Evolutionary conservation across 2,888 invertebrate genomes (phyloP).

Genomic region (Torymus auratus): DNA sequence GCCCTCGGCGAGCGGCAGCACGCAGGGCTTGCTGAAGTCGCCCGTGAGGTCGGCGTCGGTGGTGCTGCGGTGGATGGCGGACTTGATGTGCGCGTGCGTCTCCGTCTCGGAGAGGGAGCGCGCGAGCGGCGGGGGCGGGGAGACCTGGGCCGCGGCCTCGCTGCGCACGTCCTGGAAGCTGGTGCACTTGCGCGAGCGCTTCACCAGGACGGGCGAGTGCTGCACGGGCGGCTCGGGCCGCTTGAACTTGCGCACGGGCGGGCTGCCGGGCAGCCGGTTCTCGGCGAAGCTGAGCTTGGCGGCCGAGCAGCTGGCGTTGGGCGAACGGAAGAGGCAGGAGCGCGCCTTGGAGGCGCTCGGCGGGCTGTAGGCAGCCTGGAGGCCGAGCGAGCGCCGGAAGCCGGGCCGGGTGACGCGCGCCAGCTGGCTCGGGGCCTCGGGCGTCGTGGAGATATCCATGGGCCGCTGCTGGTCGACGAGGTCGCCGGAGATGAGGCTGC

Average conservation of each 20-base stretch:
- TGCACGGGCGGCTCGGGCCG: slow-evolving; percentile 82
- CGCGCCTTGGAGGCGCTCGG: slow-evolving; percentile 75
- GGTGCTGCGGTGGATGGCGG: slow-evolving; percentile 76
- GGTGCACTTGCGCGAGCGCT: slow-evolving; percentile 63
- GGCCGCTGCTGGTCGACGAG: slow-evolving; percentile 68
- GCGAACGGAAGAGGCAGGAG: slow-evolving; percentile 77
- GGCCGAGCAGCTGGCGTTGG: slow-evolving; percentile 67
- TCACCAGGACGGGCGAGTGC: slow-evolving; percentile 72
- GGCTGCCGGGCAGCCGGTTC: slow-evolving; percentile 56
- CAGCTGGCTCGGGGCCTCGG: slow-evolving; percentile 68
- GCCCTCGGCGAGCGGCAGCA: slow-evolving; percentile 85
- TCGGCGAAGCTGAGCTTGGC: slow-evolving; percentile 66
- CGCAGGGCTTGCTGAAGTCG: slow-evolving; percentile 87
- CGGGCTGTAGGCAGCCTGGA: slow-evolving; percentile 73
- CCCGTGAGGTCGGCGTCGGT: slow-evolving; percentile 88
- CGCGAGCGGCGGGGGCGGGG: slow-evolving; percentile 72
- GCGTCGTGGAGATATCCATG: slow-evolving; percentile 66
- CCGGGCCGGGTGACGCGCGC: slow-evolving; percentile 64
- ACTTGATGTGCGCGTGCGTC: slow-evolving; percentile 77
- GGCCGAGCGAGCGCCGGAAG: slow-evolving; percentile 67
- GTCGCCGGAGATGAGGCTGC: slow-evolving; percentile 80
- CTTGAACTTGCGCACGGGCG: slow-evolving; percentile 78
- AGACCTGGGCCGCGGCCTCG: neutral
- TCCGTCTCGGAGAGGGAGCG: slow-evolving; percentile 88
- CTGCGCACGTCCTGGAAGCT: slow-evolving; percentile 63